Evolutionary conservation across 2,888 invertebrate species (phyloP).

Genomic region (Volucella inanis): DNA sequence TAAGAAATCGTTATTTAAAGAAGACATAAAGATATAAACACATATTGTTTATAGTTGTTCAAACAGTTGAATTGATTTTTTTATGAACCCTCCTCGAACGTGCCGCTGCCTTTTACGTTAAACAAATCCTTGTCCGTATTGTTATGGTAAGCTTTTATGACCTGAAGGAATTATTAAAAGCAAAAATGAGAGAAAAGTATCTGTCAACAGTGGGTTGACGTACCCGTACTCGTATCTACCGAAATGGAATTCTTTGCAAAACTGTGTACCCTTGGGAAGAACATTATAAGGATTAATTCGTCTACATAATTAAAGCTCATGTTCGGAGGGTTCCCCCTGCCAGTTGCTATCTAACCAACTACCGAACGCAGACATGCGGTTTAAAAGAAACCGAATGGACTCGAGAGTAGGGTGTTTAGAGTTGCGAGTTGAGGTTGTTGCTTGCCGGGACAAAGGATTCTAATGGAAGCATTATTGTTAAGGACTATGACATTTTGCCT

Average conservation of each 20-base stretch:
- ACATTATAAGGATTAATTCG: slow-evolving; percentile 46
- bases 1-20: background rate
- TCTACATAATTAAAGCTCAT: slow-evolving; percentile 45
- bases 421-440: too few relatives aligned
- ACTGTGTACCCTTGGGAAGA: background rate
- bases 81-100: background rate
- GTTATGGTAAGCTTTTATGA: slow-evolving; percentile 11
- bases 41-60: background rate
- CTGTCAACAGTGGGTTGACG: background rate
- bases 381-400: background rate
- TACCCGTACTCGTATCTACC: background rate
- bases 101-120: too few relatives aligned
- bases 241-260: background rate
- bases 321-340: background rate
- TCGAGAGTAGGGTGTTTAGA: too few relatives aligned
- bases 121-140: background rate
- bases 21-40: slow-evolving; percentile 5
- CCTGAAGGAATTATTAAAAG: slow-evolving; percentile 12
- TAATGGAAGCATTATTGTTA: background rate
- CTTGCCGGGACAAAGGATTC: slow-evolving; percentile 15
- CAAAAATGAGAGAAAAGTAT: slow-evolving; percentile 1
- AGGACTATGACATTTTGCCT: slow-evolving; percentile 44
- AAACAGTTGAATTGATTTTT: slow-evolving; percentile 20
- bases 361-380: slow-evolving; percentile 7
- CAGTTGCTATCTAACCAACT: slow-evolving; percentile 1